These are phyloP conservation scores for Laspeyria flexula DNA, from an alignment of 2,888 invertebrate species.

Conservation along the genomic window DNA sequence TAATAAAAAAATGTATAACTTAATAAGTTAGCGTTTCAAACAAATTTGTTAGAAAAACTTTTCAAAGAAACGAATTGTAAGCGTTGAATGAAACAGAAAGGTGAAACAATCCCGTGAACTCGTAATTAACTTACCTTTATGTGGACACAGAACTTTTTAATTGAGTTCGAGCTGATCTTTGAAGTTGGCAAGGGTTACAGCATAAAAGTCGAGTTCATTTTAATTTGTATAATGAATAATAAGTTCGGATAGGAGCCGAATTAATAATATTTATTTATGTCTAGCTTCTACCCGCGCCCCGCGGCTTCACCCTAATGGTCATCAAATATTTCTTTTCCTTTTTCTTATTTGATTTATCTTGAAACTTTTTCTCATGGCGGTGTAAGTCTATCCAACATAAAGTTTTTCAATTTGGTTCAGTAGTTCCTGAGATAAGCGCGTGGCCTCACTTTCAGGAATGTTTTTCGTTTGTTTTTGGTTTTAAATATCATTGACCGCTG, in stretches of 20 bases:
- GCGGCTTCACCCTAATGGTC: too few species aligned
- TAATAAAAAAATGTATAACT: conserved; percentile 5
- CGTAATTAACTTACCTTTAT: conserved; percentile 65
- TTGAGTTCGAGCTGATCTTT: conserved; percentile 57
- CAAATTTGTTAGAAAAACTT: conserved; percentile 23
- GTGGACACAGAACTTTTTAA: conserved; percentile 67
- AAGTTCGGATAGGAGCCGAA: background rate
- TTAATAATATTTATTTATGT: too few species aligned
- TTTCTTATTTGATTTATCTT: too few species aligned
- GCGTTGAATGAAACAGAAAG: conserved; percentile 39
- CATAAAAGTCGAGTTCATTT: conserved; percentile 3
- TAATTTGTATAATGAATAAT: background rate
- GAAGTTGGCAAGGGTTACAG: conserved; percentile 3
- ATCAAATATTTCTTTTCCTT: too few species aligned
- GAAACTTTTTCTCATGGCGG: too few species aligned
- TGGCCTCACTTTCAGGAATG: too few species aligned
- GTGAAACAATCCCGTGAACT: conserved; percentile 50
- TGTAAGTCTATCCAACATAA: too few species aligned
- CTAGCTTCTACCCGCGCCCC: too few species aligned
- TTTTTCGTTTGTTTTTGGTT: too few species aligned
- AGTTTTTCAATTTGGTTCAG: too few species aligned
- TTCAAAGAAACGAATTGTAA: conserved; percentile 26
- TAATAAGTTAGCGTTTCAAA: conserved; percentile 16
- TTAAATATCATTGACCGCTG: too few species aligned
- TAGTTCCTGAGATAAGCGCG: too few species aligned